Conservation (phyloP, 2,888 invertebrate genomes). For the Conops quadrifasciatus region DNA sequence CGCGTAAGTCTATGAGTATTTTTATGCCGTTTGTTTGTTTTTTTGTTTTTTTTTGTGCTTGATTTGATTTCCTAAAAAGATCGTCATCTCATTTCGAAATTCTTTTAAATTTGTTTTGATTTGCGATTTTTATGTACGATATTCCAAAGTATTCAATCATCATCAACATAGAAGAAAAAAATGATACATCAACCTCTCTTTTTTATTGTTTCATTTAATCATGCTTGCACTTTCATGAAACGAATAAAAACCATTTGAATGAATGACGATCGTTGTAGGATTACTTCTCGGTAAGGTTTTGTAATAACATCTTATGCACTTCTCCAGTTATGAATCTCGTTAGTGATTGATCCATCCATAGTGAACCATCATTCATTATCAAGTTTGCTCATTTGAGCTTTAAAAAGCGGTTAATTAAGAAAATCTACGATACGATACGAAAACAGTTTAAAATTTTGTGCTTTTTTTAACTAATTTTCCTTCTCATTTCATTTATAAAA, state of each 20-base stretch:
- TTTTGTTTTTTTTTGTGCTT: slow-evolving; percentile 27
- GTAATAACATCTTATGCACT: slow-evolving; percentile 8
- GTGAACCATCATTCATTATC: too few species aligned
- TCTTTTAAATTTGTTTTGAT: slow-evolving; percentile 33
- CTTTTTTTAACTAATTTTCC: too few species aligned
- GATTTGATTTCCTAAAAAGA: slow-evolving; percentile 38
- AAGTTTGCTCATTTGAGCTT: too few species aligned
- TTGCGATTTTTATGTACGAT: slow-evolving; percentile 33
- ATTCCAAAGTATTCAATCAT: slow-evolving; percentile 28
- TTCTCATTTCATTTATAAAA: too few species aligned
- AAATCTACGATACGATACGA: too few species aligned
- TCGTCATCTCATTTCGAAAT: slow-evolving; percentile 46
- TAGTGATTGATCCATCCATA: too few species aligned
- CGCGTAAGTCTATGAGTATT: slow-evolving; percentile 67
- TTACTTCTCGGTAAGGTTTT: slow-evolving; percentile 57
- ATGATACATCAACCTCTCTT: slow-evolving; percentile 54
- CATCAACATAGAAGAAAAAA: slow-evolving; percentile 41
- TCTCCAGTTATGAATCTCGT: not conserved
- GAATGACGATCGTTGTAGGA: slow-evolving; percentile 58
- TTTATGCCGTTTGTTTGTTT: too few species aligned
- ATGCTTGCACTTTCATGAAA: slow-evolving; percentile 54
- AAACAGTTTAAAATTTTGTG: too few species aligned
- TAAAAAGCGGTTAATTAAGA: too few species aligned
- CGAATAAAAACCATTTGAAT: slow-evolving; percentile 49
- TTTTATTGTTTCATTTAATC: slow-evolving; percentile 56